These are phyloP conservation scores for Conus canariensis DNA, from an alignment of 2,888 invertebrate species.

Conservation along the genomic window DNA sequence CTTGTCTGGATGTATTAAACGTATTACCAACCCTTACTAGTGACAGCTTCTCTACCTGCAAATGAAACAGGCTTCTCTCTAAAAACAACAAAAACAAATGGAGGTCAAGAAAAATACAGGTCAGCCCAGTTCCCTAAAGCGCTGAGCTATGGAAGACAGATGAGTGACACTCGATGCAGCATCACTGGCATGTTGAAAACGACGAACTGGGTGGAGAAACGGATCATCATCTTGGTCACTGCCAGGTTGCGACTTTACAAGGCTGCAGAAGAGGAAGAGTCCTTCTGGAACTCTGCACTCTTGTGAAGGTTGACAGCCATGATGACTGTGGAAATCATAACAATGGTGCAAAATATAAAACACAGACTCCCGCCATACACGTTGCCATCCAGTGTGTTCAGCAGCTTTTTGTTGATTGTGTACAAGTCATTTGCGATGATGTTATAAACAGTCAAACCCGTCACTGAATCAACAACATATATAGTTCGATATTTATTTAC, in stretches of 20 bases:
- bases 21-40: too few species aligned
- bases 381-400: neutral
- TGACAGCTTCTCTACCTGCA: too few species aligned
- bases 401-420: neutral
- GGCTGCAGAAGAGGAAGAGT: neutral
- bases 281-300: constrained; percentile 4
- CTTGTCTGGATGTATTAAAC: too few species aligned
- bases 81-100: too few species aligned
- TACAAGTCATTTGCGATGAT: neutral
- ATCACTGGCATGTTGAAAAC: constrained; percentile 6
- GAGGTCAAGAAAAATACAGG: neutral
- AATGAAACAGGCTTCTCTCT: too few species aligned
- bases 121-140: neutral
- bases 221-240: constrained; percentile 36
- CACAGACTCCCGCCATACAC: constrained; percentile 4
- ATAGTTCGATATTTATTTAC: neutral
- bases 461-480: neutral
- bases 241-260: neutral
- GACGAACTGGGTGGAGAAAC: constrained; percentile 21
- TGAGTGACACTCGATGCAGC: neutral
- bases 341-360: neutral
- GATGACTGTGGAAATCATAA: constrained; percentile 10
- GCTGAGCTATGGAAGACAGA: constrained; percentile 11
- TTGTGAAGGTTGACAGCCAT: constrained; percentile 16
- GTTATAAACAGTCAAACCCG: neutral